Evolutionary conservation across 2,797 vertebrate species (phyloP), one percentile per base, ranked within the genome.

Genomic region (Artibeus jamaicensis): DNA sequence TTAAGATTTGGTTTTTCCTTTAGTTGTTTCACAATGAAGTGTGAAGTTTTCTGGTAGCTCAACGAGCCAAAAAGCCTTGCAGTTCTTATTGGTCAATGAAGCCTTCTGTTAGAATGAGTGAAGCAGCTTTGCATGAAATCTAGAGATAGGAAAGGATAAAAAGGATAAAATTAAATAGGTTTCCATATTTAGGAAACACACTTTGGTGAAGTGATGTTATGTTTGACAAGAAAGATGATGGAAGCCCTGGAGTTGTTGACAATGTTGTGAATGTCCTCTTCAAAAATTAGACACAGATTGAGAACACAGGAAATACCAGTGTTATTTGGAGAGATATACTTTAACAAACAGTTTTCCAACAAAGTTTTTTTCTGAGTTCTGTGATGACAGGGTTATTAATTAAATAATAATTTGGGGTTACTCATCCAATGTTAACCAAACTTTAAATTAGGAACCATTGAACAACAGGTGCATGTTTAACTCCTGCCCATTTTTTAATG

Each of bases 111-210:
- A 70, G 14, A 91, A 44, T 50, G 65, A 81, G 67, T n/a, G 50
- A 34, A 73, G 32, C 2, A 70, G 10, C 8, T 91, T 84, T 68
- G 32, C 19, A 83, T 79, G 86, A 93, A 86, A 77, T 82, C 24
- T 87, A 8, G 11, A 82, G 46, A 22, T 65, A 92, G 76, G 39
- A 65, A 95, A 71, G 29, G 7, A 81, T 89, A 94, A 96, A 68
- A 68, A 85, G 1, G 0, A 71, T 65, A 77, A 57, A 83, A 79
- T 79, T 76, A 44, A 34, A 48, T 91, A 16, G 24, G 2, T 59
- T 81, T 7, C 86, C 53, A 91, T 82, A 91, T 86, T 94, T 79
- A 48, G 91, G 57, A 86, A 83, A 50, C 29, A 53, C 37, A 76
- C 89, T 88, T 96, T 79, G n/a, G 3, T 83, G 24, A 4, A 16